Evolutionary conservation across 2,113 vertebrate species (phyloP), one percentile per base, ranked within the genome.

Genomic region (Jacana jacana): DNA sequence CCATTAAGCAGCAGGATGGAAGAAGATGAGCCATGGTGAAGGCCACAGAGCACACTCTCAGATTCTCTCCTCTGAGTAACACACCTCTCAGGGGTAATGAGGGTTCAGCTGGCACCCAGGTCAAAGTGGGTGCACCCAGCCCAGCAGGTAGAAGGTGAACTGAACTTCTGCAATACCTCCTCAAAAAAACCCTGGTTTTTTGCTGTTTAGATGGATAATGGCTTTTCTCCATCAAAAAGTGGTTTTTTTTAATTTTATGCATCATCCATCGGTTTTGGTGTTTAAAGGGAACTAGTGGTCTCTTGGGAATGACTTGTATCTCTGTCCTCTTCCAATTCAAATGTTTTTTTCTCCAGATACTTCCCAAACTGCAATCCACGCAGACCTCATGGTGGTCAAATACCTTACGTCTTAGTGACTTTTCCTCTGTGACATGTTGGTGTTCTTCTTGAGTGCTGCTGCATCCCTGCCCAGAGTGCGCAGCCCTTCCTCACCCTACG

Each of bases 381-480:
- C 49, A 49, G 42, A 40, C 12, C 3, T 81, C 4, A 0, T 33
- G 9, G 37, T 64, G 30, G 27, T 72, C 46, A 70, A 71, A 55
- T 55, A 44, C 35, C n/a, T 77, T 49, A 66, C 68, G 15, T 42
- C 12, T 66, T 27, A 49, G 44, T 77, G 70, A 42, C 75, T 72
- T 75, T 65, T 90, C 10, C 28, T 63, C 35, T 51, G 40, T 46
- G 40, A 19, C 1, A 0, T 27, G 15, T 20, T 85, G 17, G 15
- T 76, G 68, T 73, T 83, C 57, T n/a, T 27, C 42, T 60, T n/a
- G 16, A 12, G 18, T 63, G 31, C 23, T 1, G 3, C 51, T 80
- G 68, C 14, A 2, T 18, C 23, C 0, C 0, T 58, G 42, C 46
- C 46, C 3, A 1, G 46, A 42, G 31, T 2, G 13, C 30, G 33